phyloP scores from a whole-genome alignment of 2,888 invertebrate species.

The Acleris sparsana region DNA sequence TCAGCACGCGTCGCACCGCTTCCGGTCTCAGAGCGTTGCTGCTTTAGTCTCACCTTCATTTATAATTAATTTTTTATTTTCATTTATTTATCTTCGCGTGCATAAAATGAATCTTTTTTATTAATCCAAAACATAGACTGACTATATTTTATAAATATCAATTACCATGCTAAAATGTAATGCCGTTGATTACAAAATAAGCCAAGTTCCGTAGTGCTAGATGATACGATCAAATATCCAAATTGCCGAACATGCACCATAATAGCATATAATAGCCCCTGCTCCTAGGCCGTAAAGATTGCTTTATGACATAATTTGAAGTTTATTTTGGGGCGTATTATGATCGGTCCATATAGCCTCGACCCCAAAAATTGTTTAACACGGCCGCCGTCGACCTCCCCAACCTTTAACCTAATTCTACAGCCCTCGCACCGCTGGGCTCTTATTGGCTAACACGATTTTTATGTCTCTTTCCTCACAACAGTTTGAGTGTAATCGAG shows the following conservation, averaged over 20 bases:
- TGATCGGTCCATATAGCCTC: constrained; percentile 62
- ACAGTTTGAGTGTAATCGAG: constrained; percentile 46
- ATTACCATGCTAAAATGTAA: neutral
- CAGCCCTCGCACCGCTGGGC: constrained; percentile 58
- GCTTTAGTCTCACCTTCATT: too few species aligned
- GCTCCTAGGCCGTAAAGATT: constrained; percentile 44
- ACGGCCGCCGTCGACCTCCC: constrained; percentile 56
- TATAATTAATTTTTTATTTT: too few species aligned
- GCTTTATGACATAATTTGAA: constrained; percentile 57
- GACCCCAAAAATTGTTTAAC: constrained; percentile 64
- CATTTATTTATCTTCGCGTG: too few species aligned
- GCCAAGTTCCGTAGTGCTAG: neutral
- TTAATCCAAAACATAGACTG: too few species aligned
- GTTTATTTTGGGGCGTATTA: constrained; percentile 64
- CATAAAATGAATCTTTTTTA: too few species aligned
- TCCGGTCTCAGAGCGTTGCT: too few species aligned
- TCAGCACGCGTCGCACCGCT: too few species aligned
- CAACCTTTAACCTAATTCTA: constrained; percentile 72
- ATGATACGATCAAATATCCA: constrained; percentile 4
- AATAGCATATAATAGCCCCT: constrained; percentile 21
- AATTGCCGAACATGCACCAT: constrained; percentile 12
- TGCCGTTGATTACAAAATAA: neutral
- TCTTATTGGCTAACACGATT: constrained; percentile 63
- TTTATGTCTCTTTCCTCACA: constrained; percentile 45
- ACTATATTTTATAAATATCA: neutral